phyloP scores from a whole-genome alignment of 2,888 invertebrate species.

The Dendrolimus houi region DNA sequence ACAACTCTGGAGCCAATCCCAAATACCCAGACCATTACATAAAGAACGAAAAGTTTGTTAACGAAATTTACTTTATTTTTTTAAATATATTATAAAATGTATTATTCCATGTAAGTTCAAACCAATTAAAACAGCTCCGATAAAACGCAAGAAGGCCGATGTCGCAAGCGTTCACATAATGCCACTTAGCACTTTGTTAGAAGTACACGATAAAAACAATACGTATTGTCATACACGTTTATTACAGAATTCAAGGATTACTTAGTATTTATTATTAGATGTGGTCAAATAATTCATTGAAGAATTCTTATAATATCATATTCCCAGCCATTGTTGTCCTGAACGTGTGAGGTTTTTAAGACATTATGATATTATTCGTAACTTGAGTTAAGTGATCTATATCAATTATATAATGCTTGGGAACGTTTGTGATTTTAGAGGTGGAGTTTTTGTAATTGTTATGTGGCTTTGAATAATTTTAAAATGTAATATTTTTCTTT shows the following conservation, averaged over 20 bases:
- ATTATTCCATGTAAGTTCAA: background rate
- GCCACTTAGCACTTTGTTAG: constrained; percentile 2
- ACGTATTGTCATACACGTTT: background rate
- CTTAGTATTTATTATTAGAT: constrained; percentile 1
- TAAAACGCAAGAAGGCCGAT: constrained; percentile 4
- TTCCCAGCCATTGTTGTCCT: background rate
- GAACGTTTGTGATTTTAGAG: background rate
- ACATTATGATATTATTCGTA: background rate
- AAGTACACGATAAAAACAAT: background rate
- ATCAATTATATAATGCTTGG: background rate
- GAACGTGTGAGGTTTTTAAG: background rate
- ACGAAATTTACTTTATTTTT: too few species aligned
- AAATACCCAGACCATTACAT: too few species aligned
- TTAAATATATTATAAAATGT: too few species aligned
- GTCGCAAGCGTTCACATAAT: constrained; percentile 3
- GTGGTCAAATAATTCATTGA: background rate
- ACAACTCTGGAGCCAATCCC: too few species aligned
- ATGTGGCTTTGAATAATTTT: constrained; percentile 10
- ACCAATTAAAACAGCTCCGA: constrained; percentile 4
- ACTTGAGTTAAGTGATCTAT: background rate
- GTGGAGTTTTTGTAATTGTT: too few species aligned
- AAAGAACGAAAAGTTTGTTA: too few species aligned
- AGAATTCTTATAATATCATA: background rate
- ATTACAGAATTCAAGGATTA: background rate
- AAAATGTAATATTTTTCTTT: too few species aligned